A percentile compares a stretch with the other conserved stretches of the same genome.
phyloP scores from a whole-genome alignment of 2,888 invertebrate species.

The Heterodera filipjevi region DNA sequence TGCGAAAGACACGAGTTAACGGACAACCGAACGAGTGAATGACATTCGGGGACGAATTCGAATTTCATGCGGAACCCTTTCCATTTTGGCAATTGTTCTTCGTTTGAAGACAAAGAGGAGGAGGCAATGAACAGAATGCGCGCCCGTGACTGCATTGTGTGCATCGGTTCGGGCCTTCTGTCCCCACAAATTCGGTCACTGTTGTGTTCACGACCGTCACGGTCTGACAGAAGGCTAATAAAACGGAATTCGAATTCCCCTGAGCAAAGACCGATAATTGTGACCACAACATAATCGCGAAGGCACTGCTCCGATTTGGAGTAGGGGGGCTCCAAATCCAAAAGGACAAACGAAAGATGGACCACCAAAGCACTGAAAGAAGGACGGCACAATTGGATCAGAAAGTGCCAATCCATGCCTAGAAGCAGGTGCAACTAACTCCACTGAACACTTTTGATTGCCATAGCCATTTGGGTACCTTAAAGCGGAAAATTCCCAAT shows the following conservation, averaged over 20 bases:
- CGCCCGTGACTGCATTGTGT: constrained; percentile 41
- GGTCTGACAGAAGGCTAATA: constrained; percentile 21
- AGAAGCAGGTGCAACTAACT: constrained; percentile 42
- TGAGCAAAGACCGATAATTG: constrained; percentile 45
- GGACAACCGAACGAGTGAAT: not conserved
- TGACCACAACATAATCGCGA: constrained; percentile 58
- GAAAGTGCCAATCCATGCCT: too few species aligned
- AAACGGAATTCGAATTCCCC: not conserved
- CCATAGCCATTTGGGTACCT: constrained; percentile 26
- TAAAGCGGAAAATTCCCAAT: too few species aligned
- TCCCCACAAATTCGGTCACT: constrained; percentile 22
- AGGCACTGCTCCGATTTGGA: constrained; percentile 52
- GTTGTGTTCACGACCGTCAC: constrained; percentile 21
- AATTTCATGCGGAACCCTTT: constrained; percentile 43
- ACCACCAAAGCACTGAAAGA: constrained; percentile 47
- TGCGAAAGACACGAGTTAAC: not conserved
- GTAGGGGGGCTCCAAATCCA: constrained; percentile 50
- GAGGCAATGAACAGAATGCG: constrained; percentile 42
- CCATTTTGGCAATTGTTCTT: not conserved
- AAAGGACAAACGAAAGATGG: constrained; percentile 51
- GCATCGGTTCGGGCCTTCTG: constrained; percentile 36
- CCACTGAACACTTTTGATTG: constrained; percentile 50
- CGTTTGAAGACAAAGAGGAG: not conserved
- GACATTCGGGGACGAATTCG: constrained; percentile 59
- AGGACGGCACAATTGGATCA: too few species aligned